A percentile compares a stretch with the other conserved stretches of the same genome.
These are phyloP conservation scores for Drosophila emarginata DNA, from an alignment of 2,888 invertebrate species.

Conservation along the genomic window DNA sequence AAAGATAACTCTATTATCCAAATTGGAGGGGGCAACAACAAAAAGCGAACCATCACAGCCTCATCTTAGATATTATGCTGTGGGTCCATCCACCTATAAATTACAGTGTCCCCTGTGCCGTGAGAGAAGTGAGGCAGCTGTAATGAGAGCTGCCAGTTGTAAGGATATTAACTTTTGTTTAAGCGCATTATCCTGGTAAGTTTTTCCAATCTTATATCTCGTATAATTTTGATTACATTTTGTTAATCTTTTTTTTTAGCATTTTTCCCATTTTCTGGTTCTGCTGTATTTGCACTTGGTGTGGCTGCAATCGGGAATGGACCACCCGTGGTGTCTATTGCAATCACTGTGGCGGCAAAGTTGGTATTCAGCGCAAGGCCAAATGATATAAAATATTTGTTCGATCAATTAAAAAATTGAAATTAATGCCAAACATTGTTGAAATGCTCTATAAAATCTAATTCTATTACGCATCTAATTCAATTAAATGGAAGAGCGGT, in stretches of 20 bases:
- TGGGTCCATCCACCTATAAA: conserved; percentile 79
- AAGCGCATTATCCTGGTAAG: conserved; percentile 78
- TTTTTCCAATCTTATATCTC: too few relatives aligned
- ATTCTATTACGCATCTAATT: conserved; percentile 71
- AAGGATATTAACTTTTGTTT: conserved; percentile 75
- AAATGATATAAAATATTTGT: conserved; percentile 39
- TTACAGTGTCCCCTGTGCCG: conserved; percentile 79
- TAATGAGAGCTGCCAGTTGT: conserved; percentile 73
- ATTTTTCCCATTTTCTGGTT: conserved; percentile 78
- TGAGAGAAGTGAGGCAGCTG: conserved; percentile 76
- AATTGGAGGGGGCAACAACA: conserved; percentile 36
- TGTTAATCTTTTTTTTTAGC: conserved; percentile 40
- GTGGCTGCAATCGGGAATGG: conserved; percentile 79
- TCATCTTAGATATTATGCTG: conserved; percentile 75
- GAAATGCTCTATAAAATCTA: conserved; percentile 20
- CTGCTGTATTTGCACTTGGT: conserved; percentile 78
- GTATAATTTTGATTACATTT: background rate
- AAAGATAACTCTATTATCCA: conserved; percentile 37
- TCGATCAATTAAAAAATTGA: conserved; percentile 47
- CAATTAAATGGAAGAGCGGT: conserved; percentile 61
- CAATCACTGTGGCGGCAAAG: conserved; percentile 76
- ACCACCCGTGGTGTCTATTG: conserved; percentile 77
- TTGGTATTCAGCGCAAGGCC: conserved; percentile 71
- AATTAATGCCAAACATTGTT: conserved; percentile 49
- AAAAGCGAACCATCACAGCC: conserved; percentile 16